Conservation (phyloP, 1,140 invertebrate genomes). For the Telenomus remus region DNA sequence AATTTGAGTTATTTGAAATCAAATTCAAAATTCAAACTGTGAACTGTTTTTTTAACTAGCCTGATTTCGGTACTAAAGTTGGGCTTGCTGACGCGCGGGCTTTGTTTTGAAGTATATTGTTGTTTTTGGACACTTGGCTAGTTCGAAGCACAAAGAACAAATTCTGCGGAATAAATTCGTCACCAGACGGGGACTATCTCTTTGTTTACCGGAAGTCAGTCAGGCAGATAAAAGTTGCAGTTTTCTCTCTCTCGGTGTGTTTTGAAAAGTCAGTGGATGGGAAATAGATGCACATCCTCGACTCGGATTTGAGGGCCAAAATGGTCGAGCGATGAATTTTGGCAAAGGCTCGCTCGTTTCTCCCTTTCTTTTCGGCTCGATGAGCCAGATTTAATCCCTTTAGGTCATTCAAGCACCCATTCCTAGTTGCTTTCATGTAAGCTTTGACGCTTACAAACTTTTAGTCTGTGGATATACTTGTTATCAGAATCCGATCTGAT, state of each 20-base stretch:
- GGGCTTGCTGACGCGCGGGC: too few relatives aligned
- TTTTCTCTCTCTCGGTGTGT: constrained; percentile 45
- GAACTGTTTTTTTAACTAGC: too few relatives aligned
- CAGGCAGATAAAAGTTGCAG: constrained; percentile 55
- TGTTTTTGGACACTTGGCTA: too few relatives aligned
- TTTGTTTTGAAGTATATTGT: too few relatives aligned
- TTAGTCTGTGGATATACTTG: constrained; percentile 49
- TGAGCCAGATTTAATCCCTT: constrained; percentile 68
- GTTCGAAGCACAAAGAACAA: constrained; percentile 58
- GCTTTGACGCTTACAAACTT: constrained; percentile 59
- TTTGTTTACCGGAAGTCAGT: constrained; percentile 60
- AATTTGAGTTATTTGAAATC: too few relatives aligned
- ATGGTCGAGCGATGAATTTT: constrained; percentile 63
- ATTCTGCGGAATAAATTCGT: constrained; percentile 70
- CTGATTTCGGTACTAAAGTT: too few relatives aligned
- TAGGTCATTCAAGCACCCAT: constrained; percentile 60
- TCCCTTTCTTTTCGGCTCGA: constrained; percentile 64
- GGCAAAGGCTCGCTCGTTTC: constrained; percentile 60
- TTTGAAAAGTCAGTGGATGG: constrained; percentile 42
- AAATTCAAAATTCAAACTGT: too few relatives aligned
- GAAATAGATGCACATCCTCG: constrained; percentile 52
- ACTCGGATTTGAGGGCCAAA: constrained; percentile 56
- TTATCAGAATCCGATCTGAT: constrained; percentile 46
- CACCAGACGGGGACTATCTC: constrained; percentile 37
- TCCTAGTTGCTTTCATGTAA: constrained; percentile 59